Base-by-base conservation (phyloP, 2,888 invertebrate species). In the Eupithecia centaureata region DNA sequence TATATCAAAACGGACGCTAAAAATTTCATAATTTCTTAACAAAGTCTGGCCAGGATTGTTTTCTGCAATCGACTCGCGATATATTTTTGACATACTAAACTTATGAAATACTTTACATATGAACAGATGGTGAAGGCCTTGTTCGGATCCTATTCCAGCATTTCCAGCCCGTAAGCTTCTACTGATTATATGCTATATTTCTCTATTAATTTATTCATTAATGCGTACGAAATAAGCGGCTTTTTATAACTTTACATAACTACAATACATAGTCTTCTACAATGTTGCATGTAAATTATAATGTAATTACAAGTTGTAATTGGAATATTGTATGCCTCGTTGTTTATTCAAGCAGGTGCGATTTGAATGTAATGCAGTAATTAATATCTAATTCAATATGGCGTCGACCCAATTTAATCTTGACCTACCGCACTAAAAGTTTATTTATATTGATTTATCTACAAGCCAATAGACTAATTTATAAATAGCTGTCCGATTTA, bases 351-450 rank as follows among this genome's bases (percentile, higher is more conserved):
- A 51, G 27, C 54, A 59, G 63, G 63, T 63, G 54, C 18, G 4
- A 58, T 42, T 33, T 56, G 42, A 56, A 63, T 62, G 58, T 35
- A 62, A 61, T 67, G 22, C n/a, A 28, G 30, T 59, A 47, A 47
- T 57, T 62, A 47, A 59, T 54, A n/a, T 38, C 57, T 35, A 22
- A 28, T 28, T 65, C 22, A 64, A 22, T 22, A 59, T 59, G 61
- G 65, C 67, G 51, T 27, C 65, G 62, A 54, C 47, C 59, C 66
- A 63, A 64, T 52, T 63, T 13, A 52, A 18, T 60, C 56, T 47
- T 67, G 63, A 61, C 66, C 61, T 61, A 54, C 47, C 42, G n/a
- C n/a, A 66, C 27, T 30, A 25, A 12, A 64, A 47, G 13, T 54
- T 51, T 30, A 33, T 57, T 61, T 38, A 12, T 56, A 61, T 57